Evolutionary conservation across 2,888 invertebrate species (phyloP), one percentile per base, ranked within the genome.

Genomic region (Calameuta filiformis): DNA sequence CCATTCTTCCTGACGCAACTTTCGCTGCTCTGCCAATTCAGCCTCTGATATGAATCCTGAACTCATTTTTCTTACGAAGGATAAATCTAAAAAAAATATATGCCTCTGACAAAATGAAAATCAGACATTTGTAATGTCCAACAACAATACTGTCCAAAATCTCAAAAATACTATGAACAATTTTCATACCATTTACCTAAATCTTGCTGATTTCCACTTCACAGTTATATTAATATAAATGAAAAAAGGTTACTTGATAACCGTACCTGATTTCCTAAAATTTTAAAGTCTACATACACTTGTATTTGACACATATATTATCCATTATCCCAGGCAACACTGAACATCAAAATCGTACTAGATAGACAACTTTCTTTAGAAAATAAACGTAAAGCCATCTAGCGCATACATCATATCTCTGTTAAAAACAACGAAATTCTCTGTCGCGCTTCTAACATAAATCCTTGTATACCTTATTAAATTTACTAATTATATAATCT

Each of bases 1-100:
- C 99, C 99, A 99, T 94, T 99, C 98, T 90, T 98, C 97, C 91
- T 99, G 99, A 3, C 98, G 94, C 82, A 94, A 93, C 87, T 95
- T 94, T 76, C 96, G 94, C 68, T 95, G 95, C 88, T 98, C 98
- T 71, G 96, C 95, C 80, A 97, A 93, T 92, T 98, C 98, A 56
- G 95, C 93, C 92, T 98, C 98, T 1, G 97, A 94, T 83, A 98
- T 96, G 93, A 99, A 99, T 73, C 97, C 97, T 0, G 97, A 97
- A 93, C 97, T 97, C 97, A 97, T 97, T 83, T 83, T 91, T 76
- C 23, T 23, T n/a, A 33, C 15, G 71, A 30, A 34, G 23, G 11
- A 6, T 71, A 15, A 30, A 71, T 34, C 31, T 34, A 71, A 11
- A 71, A 71, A 35, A 56, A 56, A 9, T 56, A 56, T 56, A 56